These are phyloP conservation scores for Augochlorella aurata DNA, from an alignment of 2,888 invertebrate species.

Conservation along the genomic window DNA sequence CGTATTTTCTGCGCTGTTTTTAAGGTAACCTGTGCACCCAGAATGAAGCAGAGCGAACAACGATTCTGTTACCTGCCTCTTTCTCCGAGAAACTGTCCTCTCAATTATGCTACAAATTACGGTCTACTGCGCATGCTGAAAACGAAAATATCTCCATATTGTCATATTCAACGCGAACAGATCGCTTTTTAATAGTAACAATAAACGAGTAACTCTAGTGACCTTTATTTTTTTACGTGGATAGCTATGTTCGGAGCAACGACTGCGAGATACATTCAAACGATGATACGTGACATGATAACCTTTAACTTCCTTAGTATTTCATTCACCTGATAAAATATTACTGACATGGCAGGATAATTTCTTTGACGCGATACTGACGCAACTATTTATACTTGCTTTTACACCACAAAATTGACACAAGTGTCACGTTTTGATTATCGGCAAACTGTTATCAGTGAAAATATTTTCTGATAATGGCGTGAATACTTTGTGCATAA, in stretches of 20 bases:
- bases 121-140: not conserved
- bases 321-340: not conserved
- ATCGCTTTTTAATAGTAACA: not conserved
- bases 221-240: not conserved
- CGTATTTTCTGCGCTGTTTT: not conserved
- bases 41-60: not conserved
- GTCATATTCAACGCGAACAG: no score
- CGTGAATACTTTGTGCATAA: not conserved
- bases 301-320: not conserved
- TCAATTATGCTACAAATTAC: conserved; percentile 7
- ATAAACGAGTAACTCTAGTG: not conserved
- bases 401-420: not conserved
- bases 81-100: not conserved
- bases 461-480: no score
- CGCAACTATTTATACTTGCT: not conserved
- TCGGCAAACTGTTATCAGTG: not conserved
- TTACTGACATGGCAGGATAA: not conserved
- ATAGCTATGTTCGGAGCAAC: not conserved
- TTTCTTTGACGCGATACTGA: not conserved
- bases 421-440: not conserved
- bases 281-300: not conserved
- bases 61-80: not conserved
- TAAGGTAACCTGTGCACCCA: not conserved
- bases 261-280: not conserved
- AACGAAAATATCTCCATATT: no score